Evolutionary conservation across 2,797 vertebrate genomes (phyloP).

Genomic region (Sebastes trivittatus): DNA sequence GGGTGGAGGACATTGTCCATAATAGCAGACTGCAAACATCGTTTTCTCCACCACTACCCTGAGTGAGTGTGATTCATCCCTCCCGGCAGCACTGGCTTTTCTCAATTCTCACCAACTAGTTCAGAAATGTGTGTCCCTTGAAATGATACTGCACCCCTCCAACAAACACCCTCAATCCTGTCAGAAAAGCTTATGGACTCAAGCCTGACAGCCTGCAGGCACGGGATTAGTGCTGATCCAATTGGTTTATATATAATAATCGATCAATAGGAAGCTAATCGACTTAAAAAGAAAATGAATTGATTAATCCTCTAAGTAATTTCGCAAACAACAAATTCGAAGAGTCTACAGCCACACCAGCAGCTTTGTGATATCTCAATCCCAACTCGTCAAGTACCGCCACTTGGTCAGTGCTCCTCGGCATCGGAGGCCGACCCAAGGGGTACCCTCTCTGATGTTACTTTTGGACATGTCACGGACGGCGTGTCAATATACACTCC

Average conservation of each 20-base stretch:
- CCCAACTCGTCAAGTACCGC: too few relatives aligned
- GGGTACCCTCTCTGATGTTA: too few relatives aligned
- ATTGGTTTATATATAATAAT: conserved; percentile 1
- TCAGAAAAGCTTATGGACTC: conserved; percentile 42
- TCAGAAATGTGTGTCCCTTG: conserved; percentile 40
- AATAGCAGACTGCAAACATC: conserved; percentile 64
- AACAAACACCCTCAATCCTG: conserved; percentile 36
- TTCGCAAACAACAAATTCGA: neutral
- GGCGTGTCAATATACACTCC: too few relatives aligned
- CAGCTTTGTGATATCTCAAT: neutral
- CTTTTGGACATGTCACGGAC: too few relatives aligned
- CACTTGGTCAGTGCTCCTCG: too few relatives aligned
- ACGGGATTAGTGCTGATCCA: conserved; percentile 36
- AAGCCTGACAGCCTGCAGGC: conserved; percentile 21
- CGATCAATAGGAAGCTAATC: conserved; percentile 32
- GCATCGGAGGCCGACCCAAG: too few relatives aligned
- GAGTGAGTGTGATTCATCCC: conserved; percentile 42
- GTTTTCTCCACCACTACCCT: conserved; percentile 64
- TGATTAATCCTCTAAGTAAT: conserved; percentile 14
- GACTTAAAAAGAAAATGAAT: conserved; percentile 17
- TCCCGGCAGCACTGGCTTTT: conserved; percentile 38
- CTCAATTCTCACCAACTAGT: conserved; percentile 37
- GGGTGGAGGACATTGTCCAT: conserved; percentile 64
- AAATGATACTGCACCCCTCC: conserved; percentile 34
- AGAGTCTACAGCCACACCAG: neutral